A percentile compares a stretch with the other conserved stretches of the same genome.
Conservation (phyloP, 1,140 invertebrate species). For the Ptiloglossa arizonensis region DNA sequence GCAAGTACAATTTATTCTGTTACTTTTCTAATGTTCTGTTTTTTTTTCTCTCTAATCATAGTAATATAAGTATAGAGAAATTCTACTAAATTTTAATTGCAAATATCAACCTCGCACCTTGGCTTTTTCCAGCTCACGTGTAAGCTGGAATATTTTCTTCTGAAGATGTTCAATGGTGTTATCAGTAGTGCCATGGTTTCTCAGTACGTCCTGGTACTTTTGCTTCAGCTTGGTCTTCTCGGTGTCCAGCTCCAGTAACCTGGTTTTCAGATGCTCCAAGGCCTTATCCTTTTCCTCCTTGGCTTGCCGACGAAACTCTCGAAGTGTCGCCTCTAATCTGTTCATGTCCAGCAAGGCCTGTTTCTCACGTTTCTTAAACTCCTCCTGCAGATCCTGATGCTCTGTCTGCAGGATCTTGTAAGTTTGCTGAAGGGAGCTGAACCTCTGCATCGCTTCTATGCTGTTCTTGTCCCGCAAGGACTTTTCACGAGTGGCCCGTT, state of each 20-base stretch:
- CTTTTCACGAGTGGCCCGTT: slow-evolving; percentile 79
- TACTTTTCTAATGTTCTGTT: no score
- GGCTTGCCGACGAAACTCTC: slow-evolving; percentile 69
- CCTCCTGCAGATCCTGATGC: slow-evolving; percentile 75
- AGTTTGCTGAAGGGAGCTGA: slow-evolving; percentile 80
- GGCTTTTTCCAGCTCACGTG: slow-evolving; percentile 67
- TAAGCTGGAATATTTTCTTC: slow-evolving; percentile 76
- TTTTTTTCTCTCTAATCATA: background rate
- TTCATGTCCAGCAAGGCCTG: slow-evolving; percentile 69
- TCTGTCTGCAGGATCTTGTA: slow-evolving; percentile 79
- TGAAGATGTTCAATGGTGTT: slow-evolving; percentile 70
- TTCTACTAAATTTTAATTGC: no score
- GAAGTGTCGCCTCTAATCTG: slow-evolving; percentile 63
- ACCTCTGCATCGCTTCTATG: slow-evolving; percentile 79
- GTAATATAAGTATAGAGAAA: background rate
- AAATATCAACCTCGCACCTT: slow-evolving; percentile 65
- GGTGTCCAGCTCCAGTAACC: slow-evolving; percentile 69
- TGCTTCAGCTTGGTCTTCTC: slow-evolving; percentile 71
- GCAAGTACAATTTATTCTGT: no score
- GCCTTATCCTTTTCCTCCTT: slow-evolving; percentile 69
- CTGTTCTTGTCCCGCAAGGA: slow-evolving; percentile 80
- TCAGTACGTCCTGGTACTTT: slow-evolving; percentile 72
- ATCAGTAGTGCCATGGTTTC: slow-evolving; percentile 57
- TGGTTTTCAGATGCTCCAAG: slow-evolving; percentile 76
- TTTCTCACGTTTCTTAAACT: slow-evolving; percentile 73